Base-by-base conservation (phyloP, 2,888 invertebrate genomes). In the Eristalis tenax region DNA sequence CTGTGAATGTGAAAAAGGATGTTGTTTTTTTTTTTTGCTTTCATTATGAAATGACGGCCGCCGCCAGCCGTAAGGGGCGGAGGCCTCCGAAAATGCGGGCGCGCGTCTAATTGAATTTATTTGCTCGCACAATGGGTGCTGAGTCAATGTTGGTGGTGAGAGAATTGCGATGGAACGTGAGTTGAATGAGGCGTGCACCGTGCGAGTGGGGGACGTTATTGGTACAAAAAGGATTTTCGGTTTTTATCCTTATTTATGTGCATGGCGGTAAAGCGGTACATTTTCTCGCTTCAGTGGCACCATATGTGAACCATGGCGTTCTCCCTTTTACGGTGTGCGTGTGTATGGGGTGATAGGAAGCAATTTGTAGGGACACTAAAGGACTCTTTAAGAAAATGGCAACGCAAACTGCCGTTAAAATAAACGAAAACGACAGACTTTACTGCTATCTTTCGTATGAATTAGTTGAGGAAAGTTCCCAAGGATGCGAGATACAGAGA, bases 101-200 rank as follows among this genome's bases (percentile, higher is more conserved):
- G 59, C 50, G 50, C 50, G 23, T 59, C 66, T 82, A 82, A 76
- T 75, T 82, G 71, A 76, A 82, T 82, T 82, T 76, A 76, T 82
- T 82, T 38, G 23, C 65, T 66, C 61, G 76, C 22, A 82, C 76
- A 76, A 70, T 32, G 64, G 70, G 63, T 64, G 35, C 18, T 43
- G 26, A 59, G 26, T 50, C 18, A 38, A 38, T 13, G 38, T 38
- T 71, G 26, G 40, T 40, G 40, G 43, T 43, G 43, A 43, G 50
- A 18, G 50, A 18, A 50, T 50, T 50, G 50, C 18, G 26, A 26
- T 26, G 26, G 59, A 10, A 75, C 81, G 76, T 76, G 65, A 59
- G 66, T 61, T 59, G 40, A 65, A 64, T 57, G 43, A 43, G 43
- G 43, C 43, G 43, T n/a, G 15, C 43, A 40, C 10, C 13, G 15